A percentile compares a stretch with the other conserved stretches of the same genome.
phyloP scores from a whole-genome alignment of 2,888 invertebrate species.

The Neoaliturus tenellus region DNA sequence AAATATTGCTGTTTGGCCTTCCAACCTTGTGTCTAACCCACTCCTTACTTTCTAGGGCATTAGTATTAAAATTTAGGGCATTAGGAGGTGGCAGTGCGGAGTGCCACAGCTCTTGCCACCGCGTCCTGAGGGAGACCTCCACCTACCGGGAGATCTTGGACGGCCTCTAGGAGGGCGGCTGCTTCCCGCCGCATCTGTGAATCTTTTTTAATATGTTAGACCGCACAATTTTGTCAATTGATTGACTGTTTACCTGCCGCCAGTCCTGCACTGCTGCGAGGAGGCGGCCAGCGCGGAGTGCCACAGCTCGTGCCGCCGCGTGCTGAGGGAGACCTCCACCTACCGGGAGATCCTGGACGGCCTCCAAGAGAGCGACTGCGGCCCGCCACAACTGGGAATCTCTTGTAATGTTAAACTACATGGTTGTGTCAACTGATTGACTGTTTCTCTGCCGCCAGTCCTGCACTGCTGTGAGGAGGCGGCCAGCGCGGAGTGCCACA shows the following conservation, averaged over 20 bases:
- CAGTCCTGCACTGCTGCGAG: conserved; percentile 91
- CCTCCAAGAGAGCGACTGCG: conserved; percentile 82
- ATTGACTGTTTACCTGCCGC: too few species aligned
- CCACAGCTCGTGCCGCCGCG: conserved; percentile 82
- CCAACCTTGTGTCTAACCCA: too few species aligned
- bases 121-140: conserved; percentile 79
- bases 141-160: conserved; percentile 84
- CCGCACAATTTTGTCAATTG: too few species aligned
- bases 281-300: conserved; percentile 83
- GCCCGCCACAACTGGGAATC: conserved; percentile 81
- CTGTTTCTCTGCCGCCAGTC: too few species aligned
- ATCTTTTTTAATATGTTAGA: too few species aligned
- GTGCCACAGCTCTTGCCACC: conserved; percentile 85
- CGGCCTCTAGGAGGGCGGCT: conserved; percentile 80
- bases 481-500: conserved; percentile 80
- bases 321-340: conserved; percentile 78
- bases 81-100: conserved; percentile 77
- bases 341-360: conserved; percentile 85
- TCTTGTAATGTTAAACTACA: conserved; percentile 59
- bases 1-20: too few species aligned
- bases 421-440: too few species aligned
- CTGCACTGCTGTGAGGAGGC: conserved; percentile 90
- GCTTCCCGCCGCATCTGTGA: too few species aligned
- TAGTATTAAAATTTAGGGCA: too few species aligned
- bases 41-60: too few species aligned